A percentile compares a stretch with the other conserved stretches of the same genome.
phyloP scores from a whole-genome alignment of 2,797 vertebrate genomes.

The Neosilurus mollespiculum region DNA sequence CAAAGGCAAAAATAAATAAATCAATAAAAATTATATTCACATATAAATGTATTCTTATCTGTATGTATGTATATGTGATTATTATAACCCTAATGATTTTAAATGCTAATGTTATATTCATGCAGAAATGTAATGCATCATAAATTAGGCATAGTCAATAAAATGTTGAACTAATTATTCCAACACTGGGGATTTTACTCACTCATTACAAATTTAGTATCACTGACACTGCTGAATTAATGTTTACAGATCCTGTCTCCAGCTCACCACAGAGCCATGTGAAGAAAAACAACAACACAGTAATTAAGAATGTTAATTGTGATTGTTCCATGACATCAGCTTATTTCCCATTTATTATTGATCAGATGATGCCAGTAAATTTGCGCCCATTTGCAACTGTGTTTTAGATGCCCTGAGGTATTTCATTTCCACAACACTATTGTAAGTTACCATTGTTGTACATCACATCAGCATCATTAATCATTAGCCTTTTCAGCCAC shows the following conservation, averaged over 20 bases:
- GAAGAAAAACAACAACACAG: not conserved
- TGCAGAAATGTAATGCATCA: too few species aligned
- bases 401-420: not conserved
- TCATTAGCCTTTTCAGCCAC: not conserved
- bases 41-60: too few species aligned
- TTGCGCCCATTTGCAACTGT: not conserved
- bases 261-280: constrained; percentile 20
- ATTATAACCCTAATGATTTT: too few species aligned
- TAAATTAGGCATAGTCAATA: too few species aligned
- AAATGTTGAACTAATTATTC: too few species aligned
- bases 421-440: not conserved
- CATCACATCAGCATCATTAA: not conserved
- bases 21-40: too few species aligned
- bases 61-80: too few species aligned
- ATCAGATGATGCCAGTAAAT: not conserved
- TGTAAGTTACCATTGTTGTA: not conserved
- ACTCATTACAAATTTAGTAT: not conserved
- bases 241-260: not conserved
- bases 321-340: not conserved
- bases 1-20: not conserved
- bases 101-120: too few species aligned
- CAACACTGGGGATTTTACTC: too few species aligned
- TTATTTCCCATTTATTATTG: not conserved
- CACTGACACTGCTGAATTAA: constrained; percentile 1
- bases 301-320: not conserved